Evolutionary conservation across 2,888 invertebrate genomes (phyloP), one percentile per base, ranked within the genome.

Genomic region (Drosophila lacicola): DNA sequence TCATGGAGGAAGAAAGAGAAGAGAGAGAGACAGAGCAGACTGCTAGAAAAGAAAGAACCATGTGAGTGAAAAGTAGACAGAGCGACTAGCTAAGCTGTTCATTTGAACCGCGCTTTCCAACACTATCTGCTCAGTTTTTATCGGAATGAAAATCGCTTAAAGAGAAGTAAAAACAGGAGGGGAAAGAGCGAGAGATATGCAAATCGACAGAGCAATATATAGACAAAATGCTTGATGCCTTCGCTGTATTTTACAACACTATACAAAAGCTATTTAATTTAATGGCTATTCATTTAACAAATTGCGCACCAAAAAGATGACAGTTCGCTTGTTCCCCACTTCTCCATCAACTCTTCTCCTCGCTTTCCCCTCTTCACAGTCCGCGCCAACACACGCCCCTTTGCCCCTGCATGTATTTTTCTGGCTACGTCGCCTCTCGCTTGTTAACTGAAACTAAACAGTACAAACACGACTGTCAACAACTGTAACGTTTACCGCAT

Each of bases 371-470:
- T 0, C 14, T 4, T 5, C 14, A 3, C 10, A 1, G 9, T 9
- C 5, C 6, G n/a, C 19, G 1, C 29, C 11, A 0, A 0, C 6
- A n/a, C 3, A 2, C 14, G 2, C 14, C 9, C n/a, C n/a, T 8
- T 3, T 4, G 11, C 13, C 33, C n/a, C n/a, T 9, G 13, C 55
- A 13, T 14, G 13, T 34, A 54, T 74, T 75, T 75, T 75, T 78
- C 79, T 78, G 75, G 79, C 79, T 61, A 17, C 51, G 79, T 69
- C 57, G 75, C 57, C 62, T 63, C 60, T 80, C 67, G 65, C 87
- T 72, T 84, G 85, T 85, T 85, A 88, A 88, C 88, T 85, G 85
- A 88, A 89, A 85, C 88, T 85, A 88, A 89, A 85, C 88, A 89
- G 88, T 70, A 80, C 82, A 85, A 88, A 85, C 85, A 82, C 66